Evolutionary conservation across 2,888 invertebrate species (phyloP).

Genomic region (Danaus chrysippus): DNA sequence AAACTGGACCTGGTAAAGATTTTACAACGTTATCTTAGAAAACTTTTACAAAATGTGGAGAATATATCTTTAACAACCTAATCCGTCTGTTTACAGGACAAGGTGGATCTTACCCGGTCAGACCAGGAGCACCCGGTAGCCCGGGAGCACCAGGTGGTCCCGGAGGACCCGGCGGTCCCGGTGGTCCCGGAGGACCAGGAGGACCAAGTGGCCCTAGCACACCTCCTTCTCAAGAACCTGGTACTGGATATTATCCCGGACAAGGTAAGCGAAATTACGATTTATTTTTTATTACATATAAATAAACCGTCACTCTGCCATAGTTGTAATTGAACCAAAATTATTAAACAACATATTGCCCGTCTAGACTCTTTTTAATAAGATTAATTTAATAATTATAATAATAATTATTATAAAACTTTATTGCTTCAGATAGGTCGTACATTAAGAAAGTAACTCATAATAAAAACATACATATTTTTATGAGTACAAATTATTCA

Average conservation of each 20-base stretch:
- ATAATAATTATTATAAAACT: too few relatives aligned
- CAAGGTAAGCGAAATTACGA: conserved; percentile 38
- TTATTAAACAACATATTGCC: too few relatives aligned
- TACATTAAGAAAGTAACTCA: too few relatives aligned
- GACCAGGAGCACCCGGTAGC: conserved; percentile 27
- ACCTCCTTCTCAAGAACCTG: conserved; percentile 37
- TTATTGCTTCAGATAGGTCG: too few relatives aligned
- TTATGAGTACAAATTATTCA: too few relatives aligned
- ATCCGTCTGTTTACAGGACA: conserved; percentile 36
- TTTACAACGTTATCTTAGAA: neutral
- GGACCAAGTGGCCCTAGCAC: conserved; percentile 34
- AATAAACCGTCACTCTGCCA: too few relatives aligned
- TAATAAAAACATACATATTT: too few relatives aligned
- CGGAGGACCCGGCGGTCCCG: conserved; percentile 31
- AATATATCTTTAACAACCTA: neutral
- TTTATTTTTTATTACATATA: neutral
- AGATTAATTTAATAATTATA: too few relatives aligned
- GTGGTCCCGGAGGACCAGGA: conserved; percentile 36
- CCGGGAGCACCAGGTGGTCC: conserved; percentile 32
- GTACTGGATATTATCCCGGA: conserved; percentile 39
- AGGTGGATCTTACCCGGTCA: conserved; percentile 60
- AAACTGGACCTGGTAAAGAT: neutral
- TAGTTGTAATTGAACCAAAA: too few relatives aligned
- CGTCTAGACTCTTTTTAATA: too few relatives aligned
- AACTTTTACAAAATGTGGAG: neutral